phyloP scores from a whole-genome alignment of 2,888 invertebrate genomes.

The Meta bourneti region DNA sequence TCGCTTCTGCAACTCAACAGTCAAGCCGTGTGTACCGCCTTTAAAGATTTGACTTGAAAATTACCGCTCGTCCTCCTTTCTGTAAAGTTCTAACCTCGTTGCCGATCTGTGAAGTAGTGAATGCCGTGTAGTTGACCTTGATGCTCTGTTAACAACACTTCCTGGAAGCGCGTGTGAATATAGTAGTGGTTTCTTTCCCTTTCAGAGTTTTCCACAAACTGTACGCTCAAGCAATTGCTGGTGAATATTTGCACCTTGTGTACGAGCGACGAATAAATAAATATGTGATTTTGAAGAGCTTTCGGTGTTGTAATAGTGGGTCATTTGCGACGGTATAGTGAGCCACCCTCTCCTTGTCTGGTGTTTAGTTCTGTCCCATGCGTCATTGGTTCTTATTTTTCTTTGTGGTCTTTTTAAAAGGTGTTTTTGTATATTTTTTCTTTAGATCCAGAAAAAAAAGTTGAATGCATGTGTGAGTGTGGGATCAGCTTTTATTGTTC shows the following conservation, averaged over 20 bases:
- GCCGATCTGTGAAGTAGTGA: slow-evolving; percentile 31
- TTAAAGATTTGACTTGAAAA: background rate
- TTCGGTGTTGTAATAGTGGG: background rate
- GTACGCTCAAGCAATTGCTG: background rate
- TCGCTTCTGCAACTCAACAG: too few relatives aligned
- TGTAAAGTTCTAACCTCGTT: slow-evolving; percentile 22
- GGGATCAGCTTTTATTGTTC: background rate
- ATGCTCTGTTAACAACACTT: slow-evolving; percentile 43
- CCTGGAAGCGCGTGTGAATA: slow-evolving; percentile 14
- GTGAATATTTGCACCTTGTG: background rate
- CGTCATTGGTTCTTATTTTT: background rate
- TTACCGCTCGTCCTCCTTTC: slow-evolving; percentile 25
- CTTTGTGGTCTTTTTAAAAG: background rate
- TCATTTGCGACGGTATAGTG: background rate
- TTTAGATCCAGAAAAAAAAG: background rate
- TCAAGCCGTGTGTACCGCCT: too few relatives aligned
- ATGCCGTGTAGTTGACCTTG: slow-evolving; percentile 19
- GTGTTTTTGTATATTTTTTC: background rate
- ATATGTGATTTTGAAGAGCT: background rate
- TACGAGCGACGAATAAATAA: background rate
- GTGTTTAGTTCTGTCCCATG: background rate
- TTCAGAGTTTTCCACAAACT: slow-evolving; percentile 2
- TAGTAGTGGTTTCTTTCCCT: background rate
- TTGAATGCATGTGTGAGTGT: background rate
- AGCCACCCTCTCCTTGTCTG: background rate